Evolutionary conservation across 2,888 invertebrate genomes (phyloP), one percentile per base, ranked within the genome.

Genomic region (Microctonus brassicae): DNA sequence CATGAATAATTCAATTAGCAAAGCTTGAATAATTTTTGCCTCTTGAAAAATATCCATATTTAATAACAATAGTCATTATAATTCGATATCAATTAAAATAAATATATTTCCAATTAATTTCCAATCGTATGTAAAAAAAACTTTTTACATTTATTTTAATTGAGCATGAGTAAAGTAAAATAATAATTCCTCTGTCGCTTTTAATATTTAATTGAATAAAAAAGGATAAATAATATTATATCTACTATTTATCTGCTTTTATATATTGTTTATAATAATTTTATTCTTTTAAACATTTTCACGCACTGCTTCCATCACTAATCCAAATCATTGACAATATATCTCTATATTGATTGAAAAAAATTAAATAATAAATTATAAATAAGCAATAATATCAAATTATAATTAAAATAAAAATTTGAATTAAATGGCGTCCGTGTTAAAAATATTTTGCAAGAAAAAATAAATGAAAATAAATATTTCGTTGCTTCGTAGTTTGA

Each of bases 221-320:
- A n/a, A n/a, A n/a, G n/a, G n/a, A n/a, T n/a, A n/a, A n/a, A n/a
- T n/a, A n/a, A n/a, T n/a, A n/a, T n/a, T n/a, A n/a, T n/a, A n/a
- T n/a, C n/a, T n/a, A n/a, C n/a, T n/a, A n/a, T n/a, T n/a, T n/a
- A n/a, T n/a, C n/a, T n/a, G n/a, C 1, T 24, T 0, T 24, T 2
- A 55, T 22, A 22, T 24, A 5, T 29, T 55, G 2, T 22, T 57
- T 26, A 1, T 57, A 13, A n/a, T 47, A 17, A 47, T 47, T 62
- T 34, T 6, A 26, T 13, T 34, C 17, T 24, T 2, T 36, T 39
- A 57, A 47, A 76, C 33, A 73, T 69, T 20, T 47, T 68, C 73
- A 73, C 55, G 69, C 73, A 73, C 73, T 69, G 73, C 76, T 76
- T 75, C 62, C 76, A 73, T 77, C 76, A 76, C 76, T 68, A 76